These are phyloP conservation scores for Embidobia sp. DNA, from an alignment of 2,888 invertebrate genomes.

Conservation along the genomic window DNA sequence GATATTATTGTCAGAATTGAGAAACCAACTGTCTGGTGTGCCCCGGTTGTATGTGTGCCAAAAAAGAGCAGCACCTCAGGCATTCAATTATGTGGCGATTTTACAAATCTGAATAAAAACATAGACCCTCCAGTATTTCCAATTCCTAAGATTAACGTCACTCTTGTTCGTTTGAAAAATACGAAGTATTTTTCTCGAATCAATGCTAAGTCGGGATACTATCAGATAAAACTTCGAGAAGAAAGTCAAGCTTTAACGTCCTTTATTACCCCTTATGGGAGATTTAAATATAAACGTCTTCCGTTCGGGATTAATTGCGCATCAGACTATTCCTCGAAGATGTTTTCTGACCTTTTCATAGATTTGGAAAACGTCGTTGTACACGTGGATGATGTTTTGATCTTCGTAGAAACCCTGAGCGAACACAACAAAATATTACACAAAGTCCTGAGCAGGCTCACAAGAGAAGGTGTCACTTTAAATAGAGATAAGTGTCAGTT, in stretches of 20 bases:
- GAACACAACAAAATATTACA: slow-evolving; percentile 64
- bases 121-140: slow-evolving; percentile 62
- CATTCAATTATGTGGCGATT: slow-evolving; percentile 71
- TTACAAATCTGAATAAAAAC: neutral
- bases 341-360: slow-evolving; percentile 52
- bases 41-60: slow-evolving; percentile 73
- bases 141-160: slow-evolving; percentile 68
- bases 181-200: slow-evolving; percentile 53
- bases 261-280: slow-evolving; percentile 52
- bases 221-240: slow-evolving; percentile 47
- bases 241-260: slow-evolving; percentile 47
- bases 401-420: slow-evolving; percentile 56
- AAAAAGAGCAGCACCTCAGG: slow-evolving; percentile 63
- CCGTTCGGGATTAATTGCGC: slow-evolving; percentile 66
- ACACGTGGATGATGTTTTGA: slow-evolving; percentile 62
- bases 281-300: slow-evolving; percentile 54
- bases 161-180: slow-evolving; percentile 61
- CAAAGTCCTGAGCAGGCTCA: slow-evolving; percentile 64
- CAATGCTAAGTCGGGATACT: slow-evolving; percentile 63
- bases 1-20: slow-evolving; percentile 71
- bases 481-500: slow-evolving; percentile 71
- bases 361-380: slow-evolving; percentile 62
- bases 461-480: slow-evolving; percentile 65
- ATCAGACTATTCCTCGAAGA: slow-evolving; percentile 52
- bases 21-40: slow-evolving; percentile 74